Evolutionary conservation across 2,797 vertebrate species (phyloP).

Genomic region (Hydrocynus forskahlii): DNA sequence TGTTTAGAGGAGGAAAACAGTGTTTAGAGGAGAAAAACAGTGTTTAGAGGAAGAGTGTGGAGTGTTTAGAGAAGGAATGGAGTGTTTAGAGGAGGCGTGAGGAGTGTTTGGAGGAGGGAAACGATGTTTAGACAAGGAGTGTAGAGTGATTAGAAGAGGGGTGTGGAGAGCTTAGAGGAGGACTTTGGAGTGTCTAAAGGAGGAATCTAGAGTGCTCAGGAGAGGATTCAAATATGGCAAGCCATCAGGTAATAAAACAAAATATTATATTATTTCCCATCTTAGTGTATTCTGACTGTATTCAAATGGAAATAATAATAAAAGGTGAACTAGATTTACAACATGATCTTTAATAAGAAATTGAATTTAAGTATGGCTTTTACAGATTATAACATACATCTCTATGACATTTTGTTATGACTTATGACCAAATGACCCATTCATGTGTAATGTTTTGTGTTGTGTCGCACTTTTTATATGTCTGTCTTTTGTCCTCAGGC

Average conservation of each 20-base stretch:
- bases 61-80: neutral
- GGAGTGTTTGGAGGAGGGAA: neutral
- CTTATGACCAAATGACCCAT: neutral
- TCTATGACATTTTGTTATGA: neutral
- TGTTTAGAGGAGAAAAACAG: neutral
- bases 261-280: neutral
- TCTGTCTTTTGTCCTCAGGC: conserved; percentile 62
- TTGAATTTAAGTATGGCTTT: neutral
- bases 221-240: neutral
- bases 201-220: neutral
- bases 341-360: neutral
- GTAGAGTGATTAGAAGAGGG: neutral
- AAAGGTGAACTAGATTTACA: neutral
- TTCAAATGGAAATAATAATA: neutral
- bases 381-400: neutral
- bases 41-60: neutral
- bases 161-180: neutral
- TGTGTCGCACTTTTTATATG: conserved; percentile 58
- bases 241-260: neutral
- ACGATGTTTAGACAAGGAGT: neutral
- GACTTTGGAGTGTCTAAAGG: too few species aligned
- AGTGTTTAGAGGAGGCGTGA: neutral
- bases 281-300: neutral
- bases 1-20: neutral
- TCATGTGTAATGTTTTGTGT: conserved; percentile 54